Conservation (phyloP, 2,797 vertebrate genomes). For the Gambelia wislizenii region DNA sequence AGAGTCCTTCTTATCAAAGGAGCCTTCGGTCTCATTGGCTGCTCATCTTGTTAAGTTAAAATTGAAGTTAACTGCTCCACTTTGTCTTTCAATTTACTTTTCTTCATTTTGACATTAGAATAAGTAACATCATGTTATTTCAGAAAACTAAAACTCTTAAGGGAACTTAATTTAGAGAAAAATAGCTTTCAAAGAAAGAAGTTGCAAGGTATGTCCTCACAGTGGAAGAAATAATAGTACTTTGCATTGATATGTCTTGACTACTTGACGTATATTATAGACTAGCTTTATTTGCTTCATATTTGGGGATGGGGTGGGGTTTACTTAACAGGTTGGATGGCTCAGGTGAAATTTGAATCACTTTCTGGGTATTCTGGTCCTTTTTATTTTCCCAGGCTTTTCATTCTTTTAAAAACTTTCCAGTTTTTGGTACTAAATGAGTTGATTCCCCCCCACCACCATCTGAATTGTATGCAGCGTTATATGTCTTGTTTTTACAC, state of each 20-base stretch:
- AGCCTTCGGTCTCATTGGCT: slow-evolving; percentile 63
- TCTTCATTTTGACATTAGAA: slow-evolving; percentile 15
- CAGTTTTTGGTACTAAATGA: background rate
- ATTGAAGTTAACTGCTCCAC: slow-evolving; percentile 68
- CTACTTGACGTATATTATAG: background rate
- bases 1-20: slow-evolving; percentile 58
- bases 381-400: background rate
- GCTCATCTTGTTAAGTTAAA: slow-evolving; percentile 70
- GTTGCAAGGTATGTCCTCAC: background rate
- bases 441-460: no score
- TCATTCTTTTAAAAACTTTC: background rate
- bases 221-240: background rate
- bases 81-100: slow-evolving; percentile 72
- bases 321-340: no score
- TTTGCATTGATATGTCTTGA: background rate
- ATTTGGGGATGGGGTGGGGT: no score
- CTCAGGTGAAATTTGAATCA: background rate
- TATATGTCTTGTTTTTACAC: background rate
- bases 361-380: background rate
- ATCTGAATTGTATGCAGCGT: background rate
- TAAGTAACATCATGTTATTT: background rate
- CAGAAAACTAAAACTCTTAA: background rate
- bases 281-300: no score
- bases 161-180: background rate
- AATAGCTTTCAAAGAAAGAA: background rate